phyloP scores from a whole-genome alignment of 1,140 invertebrate species.

The Drosophila erecta region DNA sequence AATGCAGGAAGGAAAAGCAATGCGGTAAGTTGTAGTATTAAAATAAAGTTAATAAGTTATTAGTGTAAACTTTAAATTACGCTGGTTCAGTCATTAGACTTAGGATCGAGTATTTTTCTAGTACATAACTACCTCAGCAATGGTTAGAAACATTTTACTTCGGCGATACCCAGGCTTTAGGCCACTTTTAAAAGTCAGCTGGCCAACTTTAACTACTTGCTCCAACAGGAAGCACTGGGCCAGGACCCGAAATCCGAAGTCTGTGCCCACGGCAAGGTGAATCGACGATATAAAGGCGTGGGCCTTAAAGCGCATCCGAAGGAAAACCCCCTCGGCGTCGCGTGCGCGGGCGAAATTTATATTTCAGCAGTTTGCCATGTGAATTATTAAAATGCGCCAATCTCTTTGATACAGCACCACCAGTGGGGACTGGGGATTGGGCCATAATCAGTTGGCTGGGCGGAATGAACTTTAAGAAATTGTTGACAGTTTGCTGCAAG shows the following conservation, averaged over 20 bases:
- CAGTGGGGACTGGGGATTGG: constrained; percentile 36
- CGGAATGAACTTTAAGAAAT: constrained; percentile 40
- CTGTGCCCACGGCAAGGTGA: constrained; percentile 23
- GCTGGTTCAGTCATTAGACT: no score
- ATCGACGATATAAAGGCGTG: constrained; percentile 29
- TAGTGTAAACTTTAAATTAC: no score
- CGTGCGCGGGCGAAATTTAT: constrained; percentile 42
- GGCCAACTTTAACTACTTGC: constrained; percentile 65
- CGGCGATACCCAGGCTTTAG: neutral
- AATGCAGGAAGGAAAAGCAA: no score
- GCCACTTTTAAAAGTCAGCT: constrained; percentile 57
- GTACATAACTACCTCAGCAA: no score
- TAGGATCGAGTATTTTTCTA: no score
- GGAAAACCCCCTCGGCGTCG: constrained; percentile 28
- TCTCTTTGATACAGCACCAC: constrained; percentile 53
- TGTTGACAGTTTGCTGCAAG: constrained; percentile 39
- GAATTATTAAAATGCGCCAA: constrained; percentile 68
- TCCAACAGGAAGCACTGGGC: constrained; percentile 31
- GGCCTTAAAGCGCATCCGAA: constrained; percentile 27
- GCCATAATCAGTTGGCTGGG: constrained; percentile 28
- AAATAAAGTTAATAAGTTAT: no score
- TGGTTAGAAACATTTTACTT: no score
- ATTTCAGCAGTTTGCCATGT: constrained; percentile 31
- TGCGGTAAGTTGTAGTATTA: no score
- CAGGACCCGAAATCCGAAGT: constrained; percentile 3